A percentile compares a stretch with the other conserved stretches of the same genome.
Evolutionary conservation across 2,797 vertebrate species (phyloP).

Genomic region (Miichthys miiuy): DNA sequence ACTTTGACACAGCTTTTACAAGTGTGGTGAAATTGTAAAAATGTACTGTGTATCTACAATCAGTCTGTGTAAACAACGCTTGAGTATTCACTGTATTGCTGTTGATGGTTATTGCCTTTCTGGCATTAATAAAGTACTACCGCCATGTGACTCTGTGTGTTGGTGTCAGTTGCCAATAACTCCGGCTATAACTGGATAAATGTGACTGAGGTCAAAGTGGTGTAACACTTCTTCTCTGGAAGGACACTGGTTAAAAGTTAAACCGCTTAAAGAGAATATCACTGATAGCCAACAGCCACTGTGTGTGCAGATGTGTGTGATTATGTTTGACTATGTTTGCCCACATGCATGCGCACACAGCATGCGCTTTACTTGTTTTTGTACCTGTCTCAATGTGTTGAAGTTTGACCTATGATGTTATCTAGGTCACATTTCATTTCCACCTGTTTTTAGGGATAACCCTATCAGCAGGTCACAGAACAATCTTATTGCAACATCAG

Average conservation of each 20-base stretch:
- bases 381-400: not conserved
- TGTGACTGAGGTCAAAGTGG: constrained; percentile 36
- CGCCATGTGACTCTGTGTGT: not conserved
- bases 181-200: constrained; percentile 30
- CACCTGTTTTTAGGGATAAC: constrained; percentile 30
- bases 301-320: not conserved
- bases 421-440: constrained; percentile 44
- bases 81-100: not conserved
- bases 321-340: constrained; percentile 8
- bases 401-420: constrained; percentile 47
- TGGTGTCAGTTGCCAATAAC: not conserved
- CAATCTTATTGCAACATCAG: constrained; percentile 42
- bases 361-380: constrained; percentile 22
- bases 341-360: constrained; percentile 5
- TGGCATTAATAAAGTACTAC: not conserved
- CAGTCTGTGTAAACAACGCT: not conserved
- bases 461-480: constrained; percentile 22
- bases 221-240: constrained; percentile 19
- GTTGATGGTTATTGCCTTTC: not conserved
- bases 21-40: constrained; percentile 10
- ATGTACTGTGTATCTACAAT: not conserved
- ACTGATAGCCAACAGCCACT: constrained; percentile 23
- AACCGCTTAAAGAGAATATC: constrained; percentile 44
- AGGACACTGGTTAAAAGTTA: constrained; percentile 60
- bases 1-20: not conserved